Conservation (phyloP, 2,888 invertebrate species). For the Andrena bicolor region DNA sequence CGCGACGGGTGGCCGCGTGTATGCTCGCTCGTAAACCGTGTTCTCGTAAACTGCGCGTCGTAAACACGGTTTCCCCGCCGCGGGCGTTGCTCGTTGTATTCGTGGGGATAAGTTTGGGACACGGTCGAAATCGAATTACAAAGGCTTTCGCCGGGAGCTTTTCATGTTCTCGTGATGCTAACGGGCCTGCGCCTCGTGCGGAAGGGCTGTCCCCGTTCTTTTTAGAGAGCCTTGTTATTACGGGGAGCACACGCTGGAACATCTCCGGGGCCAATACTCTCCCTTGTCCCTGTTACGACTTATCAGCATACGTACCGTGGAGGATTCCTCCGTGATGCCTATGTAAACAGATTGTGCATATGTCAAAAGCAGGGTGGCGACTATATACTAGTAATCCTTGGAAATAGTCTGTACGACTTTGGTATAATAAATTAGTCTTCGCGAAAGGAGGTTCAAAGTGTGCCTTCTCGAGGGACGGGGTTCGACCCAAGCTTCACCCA, state of each 20-base stretch:
- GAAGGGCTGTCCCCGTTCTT: slow-evolving; percentile 3
- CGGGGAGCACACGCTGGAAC: neutral
- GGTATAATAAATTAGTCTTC: neutral
- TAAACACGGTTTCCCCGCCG: slow-evolving; percentile 30
- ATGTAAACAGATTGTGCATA: too few species aligned
- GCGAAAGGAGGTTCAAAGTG: neutral
- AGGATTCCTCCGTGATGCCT: too few species aligned
- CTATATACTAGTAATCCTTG: too few species aligned
- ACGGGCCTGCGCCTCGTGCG: slow-evolving; percentile 1
- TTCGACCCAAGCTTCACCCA: neutral
- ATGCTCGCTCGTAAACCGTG: slow-evolving; percentile 32
- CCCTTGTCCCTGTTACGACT: neutral
- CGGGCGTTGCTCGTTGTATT: slow-evolving; percentile 13
- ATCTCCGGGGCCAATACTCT: neutral
- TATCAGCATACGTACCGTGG: too few species aligned
- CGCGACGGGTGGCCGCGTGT: slow-evolving; percentile 19
- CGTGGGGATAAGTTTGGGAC: neutral
- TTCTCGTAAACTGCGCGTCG: slow-evolving; percentile 43
- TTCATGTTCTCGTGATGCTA: neutral
- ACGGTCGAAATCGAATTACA: slow-evolving; percentile 28
- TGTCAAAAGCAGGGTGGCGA: too few species aligned
- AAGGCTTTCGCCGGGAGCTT: slow-evolving; percentile 11
- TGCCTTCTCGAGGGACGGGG: neutral
- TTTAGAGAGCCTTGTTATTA: neutral
- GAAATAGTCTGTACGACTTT: too few species aligned